A percentile compares a stretch with the other conserved stretches of the same genome.
Conservation (phyloP, 2,113 vertebrate genomes). For the Zootoca vivipara region DNA sequence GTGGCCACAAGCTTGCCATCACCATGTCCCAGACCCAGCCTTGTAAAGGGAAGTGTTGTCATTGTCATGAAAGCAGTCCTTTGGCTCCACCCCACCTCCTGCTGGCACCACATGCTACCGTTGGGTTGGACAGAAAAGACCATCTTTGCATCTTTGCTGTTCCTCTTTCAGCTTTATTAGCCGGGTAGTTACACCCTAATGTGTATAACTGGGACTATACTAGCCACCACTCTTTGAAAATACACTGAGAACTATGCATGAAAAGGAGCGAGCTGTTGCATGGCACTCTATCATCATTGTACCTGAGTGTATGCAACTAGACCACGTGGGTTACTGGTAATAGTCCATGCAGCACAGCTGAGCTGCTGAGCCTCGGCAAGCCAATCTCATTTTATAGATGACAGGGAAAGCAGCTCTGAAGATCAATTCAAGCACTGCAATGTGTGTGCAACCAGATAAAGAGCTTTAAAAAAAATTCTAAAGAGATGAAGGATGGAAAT, state of each 20-base stretch:
- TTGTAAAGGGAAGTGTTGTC: no score
- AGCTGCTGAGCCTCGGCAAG: neutral
- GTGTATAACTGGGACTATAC: neutral
- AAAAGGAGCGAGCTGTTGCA: neutral
- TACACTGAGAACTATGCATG: neutral
- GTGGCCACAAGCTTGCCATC: no score
- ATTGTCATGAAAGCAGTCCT: no score
- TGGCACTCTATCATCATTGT: neutral
- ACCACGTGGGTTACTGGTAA: neutral
- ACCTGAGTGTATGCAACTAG: neutral
- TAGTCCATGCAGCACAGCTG: neutral
- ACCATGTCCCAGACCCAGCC: no score
- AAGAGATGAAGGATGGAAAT: neutral
- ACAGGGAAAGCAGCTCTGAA: neutral
- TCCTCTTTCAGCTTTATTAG: neutral
- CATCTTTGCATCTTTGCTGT: neutral
- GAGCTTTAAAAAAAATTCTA: neutral
- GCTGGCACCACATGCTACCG: no score
- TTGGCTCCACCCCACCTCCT: no score
- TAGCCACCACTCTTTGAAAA: neutral
- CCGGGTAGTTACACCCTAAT: neutral
- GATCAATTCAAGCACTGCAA: constrained; percentile 2
- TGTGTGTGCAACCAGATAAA: neutral
- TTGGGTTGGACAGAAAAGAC: neutral
- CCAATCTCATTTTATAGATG: constrained; percentile 3